Evolutionary conservation across 2,113 vertebrate genomes (phyloP).

Genomic region (Elephantulus edwardii): DNA sequence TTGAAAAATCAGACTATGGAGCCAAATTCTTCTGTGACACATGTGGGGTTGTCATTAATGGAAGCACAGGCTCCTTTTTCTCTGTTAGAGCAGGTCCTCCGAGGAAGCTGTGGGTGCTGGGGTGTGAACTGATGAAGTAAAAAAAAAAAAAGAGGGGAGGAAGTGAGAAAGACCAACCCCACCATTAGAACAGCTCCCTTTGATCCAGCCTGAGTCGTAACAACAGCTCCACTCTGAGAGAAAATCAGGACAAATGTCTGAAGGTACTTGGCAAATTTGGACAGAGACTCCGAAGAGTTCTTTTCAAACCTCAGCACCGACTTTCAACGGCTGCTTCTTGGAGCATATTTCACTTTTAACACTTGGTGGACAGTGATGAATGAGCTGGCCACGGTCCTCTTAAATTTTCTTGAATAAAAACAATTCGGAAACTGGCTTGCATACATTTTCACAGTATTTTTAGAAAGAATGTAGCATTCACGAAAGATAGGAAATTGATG

Average conservation of each 20-base stretch:
- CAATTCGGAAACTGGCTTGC: constrained; percentile 49
- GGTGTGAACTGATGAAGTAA: not conserved
- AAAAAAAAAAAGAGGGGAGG: not conserved
- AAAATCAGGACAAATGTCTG: not conserved
- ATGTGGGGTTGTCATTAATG: not conserved
- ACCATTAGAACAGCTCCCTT: rapidly evolving
- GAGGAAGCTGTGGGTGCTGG: not conserved
- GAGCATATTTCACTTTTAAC: constrained; percentile 28
- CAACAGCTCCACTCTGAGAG: not conserved
- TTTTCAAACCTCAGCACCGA: not conserved
- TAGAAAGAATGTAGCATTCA: constrained; percentile 47
- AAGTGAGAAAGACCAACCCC: rapidly evolving
- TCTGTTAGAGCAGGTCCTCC: not conserved
- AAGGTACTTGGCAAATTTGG: not conserved
- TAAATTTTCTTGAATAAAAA: constrained; percentile 58
- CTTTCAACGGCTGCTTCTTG: not conserved
- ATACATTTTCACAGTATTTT: constrained; percentile 50
- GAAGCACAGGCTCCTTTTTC: too few relatives aligned
- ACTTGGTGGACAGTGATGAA: constrained; percentile 32
- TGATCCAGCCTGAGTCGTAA: not conserved
- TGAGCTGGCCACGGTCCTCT: not conserved
- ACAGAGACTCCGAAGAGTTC: not conserved
- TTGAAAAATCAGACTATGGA: not conserved
- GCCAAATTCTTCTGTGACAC: not conserved
- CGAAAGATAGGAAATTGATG: constrained; percentile 60